A percentile compares a stretch with the other conserved stretches of the same genome.
Evolutionary conservation across 2,113 vertebrate species (phyloP).

Genomic region (Chaetura pelagica): DNA sequence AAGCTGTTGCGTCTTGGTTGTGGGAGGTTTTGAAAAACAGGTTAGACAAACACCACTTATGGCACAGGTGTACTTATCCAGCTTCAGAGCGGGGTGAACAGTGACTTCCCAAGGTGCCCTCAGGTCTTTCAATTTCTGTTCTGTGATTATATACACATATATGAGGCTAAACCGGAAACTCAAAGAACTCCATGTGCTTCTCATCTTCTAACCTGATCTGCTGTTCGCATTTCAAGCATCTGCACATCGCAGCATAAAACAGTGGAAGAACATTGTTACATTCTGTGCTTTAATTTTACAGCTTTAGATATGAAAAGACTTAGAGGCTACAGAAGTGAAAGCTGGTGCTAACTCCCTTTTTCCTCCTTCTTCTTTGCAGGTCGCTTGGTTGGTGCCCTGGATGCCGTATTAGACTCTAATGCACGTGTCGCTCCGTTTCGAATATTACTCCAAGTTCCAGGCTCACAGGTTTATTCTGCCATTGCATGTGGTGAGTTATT

Average conservation of each 20-base stretch:
- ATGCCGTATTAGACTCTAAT: conserved; percentile 92
- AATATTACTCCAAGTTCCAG: conserved; percentile 94
- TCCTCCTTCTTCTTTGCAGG: conserved; percentile 69
- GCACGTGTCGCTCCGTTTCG: conserved; percentile 91
- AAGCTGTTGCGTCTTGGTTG: neutral
- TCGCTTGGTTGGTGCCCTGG: conserved; percentile 94
- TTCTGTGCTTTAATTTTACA: neutral
- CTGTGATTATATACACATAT: neutral
- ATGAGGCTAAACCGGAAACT: neutral
- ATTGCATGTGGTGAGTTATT: conserved; percentile 93
- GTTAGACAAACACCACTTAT: neutral
- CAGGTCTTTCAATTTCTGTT: neutral
- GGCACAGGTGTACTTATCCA: neutral
- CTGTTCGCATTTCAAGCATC: neutral
- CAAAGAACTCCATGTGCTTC: neutral
- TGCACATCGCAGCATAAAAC: neutral
- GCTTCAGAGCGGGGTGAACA: neutral
- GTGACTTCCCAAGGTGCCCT: neutral
- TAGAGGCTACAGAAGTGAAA: neutral
- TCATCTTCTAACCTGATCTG: conserved; percentile 18
- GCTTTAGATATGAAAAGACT: neutral
- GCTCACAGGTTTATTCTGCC: conserved; percentile 93
- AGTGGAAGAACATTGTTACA: rapidly evolving
- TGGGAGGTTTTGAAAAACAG: conserved; percentile 33
- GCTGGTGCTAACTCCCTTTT: neutral